These are phyloP conservation scores for Minunthozetes semirufus DNA, from an alignment of 2,888 invertebrate species.

Conservation along the genomic window DNA sequence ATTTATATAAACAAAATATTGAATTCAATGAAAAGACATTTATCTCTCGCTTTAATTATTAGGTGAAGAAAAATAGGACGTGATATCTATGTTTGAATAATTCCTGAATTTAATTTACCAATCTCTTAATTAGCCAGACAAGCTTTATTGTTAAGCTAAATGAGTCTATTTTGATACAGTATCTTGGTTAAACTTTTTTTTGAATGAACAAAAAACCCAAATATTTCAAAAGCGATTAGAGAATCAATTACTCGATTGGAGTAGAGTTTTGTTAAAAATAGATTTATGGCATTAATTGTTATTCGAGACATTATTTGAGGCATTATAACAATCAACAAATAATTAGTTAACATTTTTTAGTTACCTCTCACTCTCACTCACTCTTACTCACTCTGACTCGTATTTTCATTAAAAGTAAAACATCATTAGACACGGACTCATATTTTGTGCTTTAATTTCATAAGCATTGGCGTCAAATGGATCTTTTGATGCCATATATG, in stretches of 20 bases:
- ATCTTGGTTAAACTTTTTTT: no score
- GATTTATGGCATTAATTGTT: constrained; percentile 12
- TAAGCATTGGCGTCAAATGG: constrained; percentile 27
- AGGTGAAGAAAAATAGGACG: constrained; percentile 14
- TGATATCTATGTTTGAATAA: neutral
- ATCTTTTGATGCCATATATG: no score
- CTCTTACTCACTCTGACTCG: no score
- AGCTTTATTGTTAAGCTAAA: no score
- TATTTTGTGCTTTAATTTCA: constrained; percentile 30
- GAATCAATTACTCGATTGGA: neutral
- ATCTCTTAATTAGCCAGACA: no score
- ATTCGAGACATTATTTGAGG: constrained; percentile 19
- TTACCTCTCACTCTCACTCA: constrained; percentile 32
- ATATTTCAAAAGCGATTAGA: neutral
- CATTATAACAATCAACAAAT: constrained; percentile 29
- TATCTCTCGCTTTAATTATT: constrained; percentile 18
- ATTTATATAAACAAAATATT: neutral
- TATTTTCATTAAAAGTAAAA: constrained; percentile 33
- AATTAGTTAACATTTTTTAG: constrained; percentile 32
- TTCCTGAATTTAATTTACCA: neutral
- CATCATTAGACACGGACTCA: constrained; percentile 31
- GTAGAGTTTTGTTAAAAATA: constrained; percentile 6
- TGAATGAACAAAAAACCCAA: no score
- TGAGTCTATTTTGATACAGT: no score
- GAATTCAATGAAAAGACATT: neutral